A percentile compares a stretch with the other conserved stretches of the same genome.
Conservation (phyloP, 2,113 vertebrate genomes). For the Forbesichthys agassizii region DNA sequence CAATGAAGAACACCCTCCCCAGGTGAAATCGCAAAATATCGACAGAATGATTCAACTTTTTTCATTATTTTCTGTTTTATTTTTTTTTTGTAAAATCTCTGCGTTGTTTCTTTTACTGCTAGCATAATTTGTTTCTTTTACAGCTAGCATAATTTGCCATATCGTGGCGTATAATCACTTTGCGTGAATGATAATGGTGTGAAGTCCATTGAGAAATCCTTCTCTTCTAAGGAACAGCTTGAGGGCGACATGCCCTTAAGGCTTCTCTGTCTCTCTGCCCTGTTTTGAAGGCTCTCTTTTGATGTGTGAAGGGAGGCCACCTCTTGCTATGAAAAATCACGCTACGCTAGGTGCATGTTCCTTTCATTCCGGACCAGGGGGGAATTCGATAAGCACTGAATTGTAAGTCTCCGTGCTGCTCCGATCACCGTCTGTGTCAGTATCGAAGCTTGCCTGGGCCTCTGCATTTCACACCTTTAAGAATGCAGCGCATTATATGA, state of each 20-base stretch:
- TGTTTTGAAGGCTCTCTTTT: conserved; percentile 59
- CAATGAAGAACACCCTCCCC: conserved; percentile 51
- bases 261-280: conserved; percentile 53
- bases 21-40: conserved; percentile 76
- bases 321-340: conserved; percentile 53
- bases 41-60: conserved; percentile 67
- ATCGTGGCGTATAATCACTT: conserved; percentile 41
- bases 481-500: conserved; percentile 37
- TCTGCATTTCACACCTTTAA: conserved; percentile 51
- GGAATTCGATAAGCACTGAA: conserved; percentile 56
- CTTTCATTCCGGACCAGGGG: conserved; percentile 51
- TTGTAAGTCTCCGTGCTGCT: conserved; percentile 44
- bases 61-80: conserved; percentile 38
- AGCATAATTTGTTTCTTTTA: conserved; percentile 35
- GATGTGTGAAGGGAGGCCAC: conserved; percentile 56
- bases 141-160: conserved; percentile 45
- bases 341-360: conserved; percentile 47
- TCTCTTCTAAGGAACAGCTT: conserved; percentile 52
- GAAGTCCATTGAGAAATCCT: conserved; percentile 48
- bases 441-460: conserved; percentile 16
- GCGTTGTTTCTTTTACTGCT: background rate
- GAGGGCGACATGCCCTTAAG: conserved; percentile 62
- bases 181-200: conserved; percentile 16
- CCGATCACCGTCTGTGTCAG: conserved; percentile 46
- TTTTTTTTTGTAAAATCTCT: conserved; percentile 48